Conservation (phyloP, 53 echinoderm and acorn worm species). For the Apostichopus leukothele region DNA sequence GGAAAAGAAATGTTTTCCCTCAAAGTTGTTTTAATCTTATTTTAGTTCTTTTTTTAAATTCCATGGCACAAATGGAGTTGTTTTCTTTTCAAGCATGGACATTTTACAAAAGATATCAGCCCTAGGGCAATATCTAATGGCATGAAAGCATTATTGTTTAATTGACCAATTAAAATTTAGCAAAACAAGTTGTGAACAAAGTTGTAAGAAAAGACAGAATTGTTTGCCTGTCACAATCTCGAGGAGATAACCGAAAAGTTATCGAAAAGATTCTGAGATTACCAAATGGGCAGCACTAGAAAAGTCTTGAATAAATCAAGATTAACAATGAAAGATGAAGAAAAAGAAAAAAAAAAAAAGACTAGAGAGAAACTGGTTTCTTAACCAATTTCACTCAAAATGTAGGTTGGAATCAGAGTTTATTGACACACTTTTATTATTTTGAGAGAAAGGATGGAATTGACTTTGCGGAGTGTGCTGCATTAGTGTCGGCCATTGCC, state of each 20-base stretch:
- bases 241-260: background rate
- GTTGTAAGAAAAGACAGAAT: no score
- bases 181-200: no score
- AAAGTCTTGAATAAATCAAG: background rate
- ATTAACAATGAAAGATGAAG: background rate
- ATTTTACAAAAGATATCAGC: no score
- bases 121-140: no score
- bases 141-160: no score
- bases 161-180: no score
- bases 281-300: background rate
- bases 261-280: background rate
- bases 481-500: background rate
- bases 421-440: background rate
- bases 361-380: background rate
- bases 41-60: no score
- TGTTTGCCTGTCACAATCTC: no score
- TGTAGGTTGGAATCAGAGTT: background rate
- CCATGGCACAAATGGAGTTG: no score
- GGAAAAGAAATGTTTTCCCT: no score
- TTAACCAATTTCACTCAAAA: background rate
- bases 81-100: no score
- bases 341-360: background rate
- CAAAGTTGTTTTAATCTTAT: no score
- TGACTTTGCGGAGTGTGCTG: background rate
- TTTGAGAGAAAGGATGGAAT: background rate